Percentiles rank a stretch among this genome's conserved stretches.
Conservation (phyloP, 1,140 invertebrate genomes). For the Antheraea mylitta region DNA sequence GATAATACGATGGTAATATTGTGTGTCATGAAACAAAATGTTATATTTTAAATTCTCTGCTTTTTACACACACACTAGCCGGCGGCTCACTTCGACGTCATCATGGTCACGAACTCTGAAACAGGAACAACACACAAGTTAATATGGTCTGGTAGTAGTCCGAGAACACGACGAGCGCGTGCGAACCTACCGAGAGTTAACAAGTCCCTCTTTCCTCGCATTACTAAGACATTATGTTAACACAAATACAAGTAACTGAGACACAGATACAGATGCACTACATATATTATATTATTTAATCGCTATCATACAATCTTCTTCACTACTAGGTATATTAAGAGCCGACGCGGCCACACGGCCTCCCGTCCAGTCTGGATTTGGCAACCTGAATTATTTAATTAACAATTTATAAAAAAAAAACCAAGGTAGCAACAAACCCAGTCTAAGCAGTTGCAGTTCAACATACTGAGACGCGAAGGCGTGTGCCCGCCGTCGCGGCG, state of each 20-base stretch:
- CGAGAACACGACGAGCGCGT: conserved; percentile 13
- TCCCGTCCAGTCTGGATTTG: too few relatives aligned
- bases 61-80: conserved; percentile 78
- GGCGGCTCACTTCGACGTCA: conserved; percentile 96
- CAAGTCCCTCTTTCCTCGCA: too few relatives aligned
- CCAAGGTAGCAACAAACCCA: too few relatives aligned
- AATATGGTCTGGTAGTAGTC: conserved; percentile 13
- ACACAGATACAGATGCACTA: too few relatives aligned
- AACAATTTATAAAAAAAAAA: too few relatives aligned
- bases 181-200: too few relatives aligned
- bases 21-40: conserved; percentile 80
- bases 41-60: conserved; percentile 78
- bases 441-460: neutral
- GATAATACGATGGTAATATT: conserved; percentile 71
- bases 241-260: too few relatives aligned
- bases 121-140: conserved; percentile 69
- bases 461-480: conserved; percentile 37
- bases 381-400: neutral
- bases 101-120: conserved; percentile 99
- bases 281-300: too few relatives aligned
- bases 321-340: too few relatives aligned
- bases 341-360: too few relatives aligned
- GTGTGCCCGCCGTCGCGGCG: conserved; percentile 34
- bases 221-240: too few relatives aligned
- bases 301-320: too few relatives aligned